Conservation (phyloP, 2,797 vertebrate species). For the Sandelia bainsii region DNA sequence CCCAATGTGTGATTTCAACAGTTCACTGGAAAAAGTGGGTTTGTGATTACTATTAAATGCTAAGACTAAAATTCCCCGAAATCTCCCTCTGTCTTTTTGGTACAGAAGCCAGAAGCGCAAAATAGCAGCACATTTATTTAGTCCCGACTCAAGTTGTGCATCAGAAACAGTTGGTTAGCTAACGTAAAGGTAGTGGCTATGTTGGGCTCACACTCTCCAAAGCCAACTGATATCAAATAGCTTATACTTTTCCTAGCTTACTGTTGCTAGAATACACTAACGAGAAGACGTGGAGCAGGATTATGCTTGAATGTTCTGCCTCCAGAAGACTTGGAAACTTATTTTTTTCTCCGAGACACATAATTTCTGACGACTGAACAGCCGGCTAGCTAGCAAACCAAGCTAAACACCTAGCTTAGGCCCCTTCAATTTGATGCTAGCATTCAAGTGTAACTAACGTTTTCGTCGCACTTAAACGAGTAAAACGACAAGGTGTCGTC, state of each 20-base stretch:
- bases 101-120: slow-evolving; percentile 29
- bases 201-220: background rate
- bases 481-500: accelerated
- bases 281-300: background rate
- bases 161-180: slow-evolving; percentile 23
- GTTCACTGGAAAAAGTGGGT: background rate
- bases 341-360: background rate
- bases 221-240: accelerated
- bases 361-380: slow-evolving; percentile 3
- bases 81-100: slow-evolving; percentile 5
- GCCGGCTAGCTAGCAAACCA: slow-evolving; percentile 39
- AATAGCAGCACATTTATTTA: slow-evolving; percentile 56
- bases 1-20: background rate
- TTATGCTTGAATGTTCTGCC: background rate
- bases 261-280: accelerated
- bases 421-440: slow-evolving; percentile 16
- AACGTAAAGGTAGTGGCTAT: background rate
- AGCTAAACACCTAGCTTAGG: slow-evolving; percentile 61
- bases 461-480: background rate
- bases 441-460: accelerated
- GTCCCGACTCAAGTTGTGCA: slow-evolving; percentile 30
- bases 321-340: accelerated
- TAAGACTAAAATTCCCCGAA: slow-evolving; percentile 22
- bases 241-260: no score
- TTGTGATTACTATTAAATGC: background rate